Evolutionary conservation across 2,888 invertebrate genomes (phyloP).

Genomic region (Drosophila mettleri): DNA sequence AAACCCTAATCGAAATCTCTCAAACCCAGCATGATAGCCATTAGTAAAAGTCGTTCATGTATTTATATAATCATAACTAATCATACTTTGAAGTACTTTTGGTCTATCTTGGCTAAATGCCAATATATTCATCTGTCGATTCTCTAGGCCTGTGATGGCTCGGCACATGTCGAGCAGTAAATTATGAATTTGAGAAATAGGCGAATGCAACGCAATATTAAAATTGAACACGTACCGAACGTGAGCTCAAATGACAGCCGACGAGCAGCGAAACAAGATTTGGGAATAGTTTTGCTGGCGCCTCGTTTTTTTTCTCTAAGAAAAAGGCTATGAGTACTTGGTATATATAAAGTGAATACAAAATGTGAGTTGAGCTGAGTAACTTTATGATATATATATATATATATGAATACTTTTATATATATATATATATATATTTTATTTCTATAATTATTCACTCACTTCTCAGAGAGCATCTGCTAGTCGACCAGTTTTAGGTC

Average conservation of each 20-base stretch:
- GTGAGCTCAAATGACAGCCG: constrained; percentile 39
- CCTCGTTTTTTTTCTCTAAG: no score
- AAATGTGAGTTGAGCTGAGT: not conserved
- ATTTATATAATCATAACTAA: no score
- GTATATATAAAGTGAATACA: constrained; percentile 6
- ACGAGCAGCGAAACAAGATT: constrained; percentile 18
- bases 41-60: no score
- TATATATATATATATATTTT: not conserved
- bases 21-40: not conserved
- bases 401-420: not conserved
- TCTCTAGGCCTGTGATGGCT: constrained; percentile 27
- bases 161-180: constrained; percentile 31
- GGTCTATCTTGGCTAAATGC: constrained; percentile 24
- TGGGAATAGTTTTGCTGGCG: constrained; percentile 39
- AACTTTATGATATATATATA: not conserved
- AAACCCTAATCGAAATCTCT: not conserved
- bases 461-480: constrained; percentile 1
- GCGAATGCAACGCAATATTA: constrained; percentile 52
- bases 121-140: constrained; percentile 57
- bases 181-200: constrained; percentile 46
- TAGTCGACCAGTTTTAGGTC: not conserved
- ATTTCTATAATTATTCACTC: not conserved
- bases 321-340: constrained; percentile 24
- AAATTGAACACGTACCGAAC: constrained; percentile 68
- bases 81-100: constrained; percentile 30